Evolutionary conservation across 1,140 invertebrate species (phyloP), one percentile per base, ranked within the genome.

Genomic region (Cotesia chilonis): DNA sequence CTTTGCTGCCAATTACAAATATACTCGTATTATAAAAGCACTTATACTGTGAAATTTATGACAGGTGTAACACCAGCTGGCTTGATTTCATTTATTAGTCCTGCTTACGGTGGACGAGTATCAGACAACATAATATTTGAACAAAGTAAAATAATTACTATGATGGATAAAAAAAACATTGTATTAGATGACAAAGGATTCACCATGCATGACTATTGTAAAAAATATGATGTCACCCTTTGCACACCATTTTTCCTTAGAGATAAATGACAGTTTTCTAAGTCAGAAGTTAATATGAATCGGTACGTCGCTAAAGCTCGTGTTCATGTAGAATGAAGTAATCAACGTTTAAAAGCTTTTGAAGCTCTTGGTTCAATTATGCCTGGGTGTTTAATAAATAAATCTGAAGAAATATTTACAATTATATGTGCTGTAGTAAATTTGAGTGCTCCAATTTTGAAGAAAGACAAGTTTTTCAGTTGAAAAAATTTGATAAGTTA

Each of bases 21-120:
- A 7, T 78, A 81, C 66, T 83, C 80, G 3, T 36, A 67, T n/a
- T 84, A 85, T 14, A 75, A 75, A 77, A 20, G 55, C 47, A 7
- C 67, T 14, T 73, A 77, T 36, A 85, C 82, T n/a, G 68, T 74
- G 7, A 85, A 84, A 75, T 74, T 78, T 37, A 75, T 85, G 71
- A 78, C 82, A 36, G 78, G 79, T 5, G 77, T 85, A 64, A 72
- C 78, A 41, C 83, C 73, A 7, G 68, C 54, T 36, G 82, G 80
- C 12, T 59, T 75, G 6, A 80, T 83, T 71, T 71, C 71, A 10
- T 86, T 79, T 76, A 47, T 84, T 4, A 81, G 78, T 2, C 2
- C 1, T 28, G 20, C 20, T 10, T 84, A 77, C 73, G 82, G 80
- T 12, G 82, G 82, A 0, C 52, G 77, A 66, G 54, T 72, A 12